Evolutionary conservation across 2,113 vertebrate species (phyloP), one percentile per base, ranked within the genome.

Genomic region (Phrynosoma blainvillii): DNA sequence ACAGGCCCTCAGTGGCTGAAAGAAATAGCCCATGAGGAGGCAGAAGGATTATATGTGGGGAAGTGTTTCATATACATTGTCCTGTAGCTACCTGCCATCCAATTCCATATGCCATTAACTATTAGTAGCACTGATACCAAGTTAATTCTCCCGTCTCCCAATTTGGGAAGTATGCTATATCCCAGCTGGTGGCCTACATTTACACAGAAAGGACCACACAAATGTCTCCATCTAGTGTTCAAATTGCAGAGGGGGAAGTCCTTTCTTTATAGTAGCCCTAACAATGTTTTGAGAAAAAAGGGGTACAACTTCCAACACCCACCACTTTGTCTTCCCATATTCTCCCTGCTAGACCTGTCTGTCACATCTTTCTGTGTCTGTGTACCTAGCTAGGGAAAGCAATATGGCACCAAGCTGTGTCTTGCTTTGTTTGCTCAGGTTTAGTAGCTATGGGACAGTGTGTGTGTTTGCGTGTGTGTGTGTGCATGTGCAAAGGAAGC

Each of bases 171-270:
- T 25, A 5, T 62, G 14, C 30, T 84, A 52, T 9, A 23, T 47
- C 40, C 59, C 27, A 32, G 42, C 20, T 54, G 84, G 87, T 84
- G 74, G 62, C 36, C 36, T 52, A 10, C 16, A 14, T 70, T 27
- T 86, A 27, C 75, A 40, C 40, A 30, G 77, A 84, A 23, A 76
- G 40, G n/a, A 80, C 88, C 89, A 3, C 59, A 87, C 13, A n/a
- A 91, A 32, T 10, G 65, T 2, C 20, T 36, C n/a, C 4, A 82
- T 27, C 40, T 25, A 1, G 40, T 82, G 40, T 56, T 83, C 68
- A 14, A 40, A 82, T 25, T 62, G 16, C 79, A 20, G 40, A 10
- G 25, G 36, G 36, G 66, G 52, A 18, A 54, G 30, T 14, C 7
- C 81, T 11, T 52, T 23, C 10, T 2, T 79, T 18, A 79, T 20